Evolutionary conservation across 2,113 vertebrate species (phyloP).

Genomic region (Campylomormyrus tamandua): DNA sequence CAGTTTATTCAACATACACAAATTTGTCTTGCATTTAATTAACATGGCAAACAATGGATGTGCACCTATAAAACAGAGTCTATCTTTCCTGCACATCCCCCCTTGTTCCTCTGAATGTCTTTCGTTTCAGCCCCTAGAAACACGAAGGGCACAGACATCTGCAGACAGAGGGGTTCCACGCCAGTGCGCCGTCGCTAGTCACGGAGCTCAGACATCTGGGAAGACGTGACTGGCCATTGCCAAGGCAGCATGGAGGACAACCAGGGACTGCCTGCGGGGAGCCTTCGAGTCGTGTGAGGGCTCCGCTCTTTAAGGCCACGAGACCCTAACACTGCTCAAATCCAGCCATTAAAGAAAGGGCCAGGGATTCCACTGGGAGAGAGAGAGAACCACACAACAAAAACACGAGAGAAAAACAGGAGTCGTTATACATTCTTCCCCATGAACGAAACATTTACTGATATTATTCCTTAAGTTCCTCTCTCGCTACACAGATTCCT

Average conservation of each 20-base stretch:
- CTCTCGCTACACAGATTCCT: neutral
- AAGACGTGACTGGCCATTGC: neutral
- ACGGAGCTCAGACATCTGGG: neutral
- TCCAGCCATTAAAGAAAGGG: constrained; percentile 91
- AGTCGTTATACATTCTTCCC: neutral
- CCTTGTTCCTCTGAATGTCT: constrained; percentile 11
- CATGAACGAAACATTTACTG: neutral
- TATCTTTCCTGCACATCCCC: neutral
- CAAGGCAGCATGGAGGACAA: neutral
- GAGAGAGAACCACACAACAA: neutral
- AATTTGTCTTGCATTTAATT: neutral
- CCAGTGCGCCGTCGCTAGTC: neutral
- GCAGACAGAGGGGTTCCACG: neutral
- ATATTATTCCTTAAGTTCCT: neutral
- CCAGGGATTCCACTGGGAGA: constrained; percentile 86
- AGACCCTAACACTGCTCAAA: constrained; percentile 77
- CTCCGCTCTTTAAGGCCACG: neutral
- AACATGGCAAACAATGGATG: neutral
- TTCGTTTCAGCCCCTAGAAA: neutral
- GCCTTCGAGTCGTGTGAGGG: neutral
- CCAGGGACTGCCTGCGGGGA: neutral
- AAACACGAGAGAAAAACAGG: neutral
- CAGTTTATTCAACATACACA: neutral
- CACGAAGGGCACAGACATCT: neutral
- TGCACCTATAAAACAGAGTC: neutral